Evolutionary conservation across 2,888 invertebrate genomes (phyloP), one percentile per base, ranked within the genome.

Genomic region (Empis stercorea): DNA sequence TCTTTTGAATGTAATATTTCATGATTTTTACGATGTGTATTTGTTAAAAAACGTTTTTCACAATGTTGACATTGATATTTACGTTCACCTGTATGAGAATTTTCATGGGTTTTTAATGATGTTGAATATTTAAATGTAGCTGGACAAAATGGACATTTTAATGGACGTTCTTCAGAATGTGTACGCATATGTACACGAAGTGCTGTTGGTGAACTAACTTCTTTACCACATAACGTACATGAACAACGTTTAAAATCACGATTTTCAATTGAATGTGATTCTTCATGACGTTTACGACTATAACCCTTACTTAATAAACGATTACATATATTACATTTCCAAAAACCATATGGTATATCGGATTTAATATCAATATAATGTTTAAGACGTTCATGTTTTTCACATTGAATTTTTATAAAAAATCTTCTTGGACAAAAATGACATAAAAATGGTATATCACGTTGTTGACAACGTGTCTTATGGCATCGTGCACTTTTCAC

Each of bases 1-100:
- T 40, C 23, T 9, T 40, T 40, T n/a, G 20, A 23, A 14, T 40
- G 40, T 10, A 40, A 23, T 14, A 40, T 20, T 40, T 40, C 40
- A 14, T 40, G 40, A 40, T 40, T 40, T 4, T 40, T 40, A 9
- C 40, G 40, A 40, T 40, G 40, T n/a, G 40, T 20, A 40, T 40
- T 40, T 40, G 20, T 20, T 14, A 40, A 7, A 40, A 40, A 40
- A 14, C 27, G 20, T 40, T 40, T 40, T 20, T 27, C 40, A 27
- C 40, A 40, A 40, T 40, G 17, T 9, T 20, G 40, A 14, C 40
- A 40, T 27, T 40, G 23, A 14, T 17, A 40, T 40, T 27, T 20
- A 20, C 40, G 20, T 40, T 23, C 20, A 27, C 40, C 40, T 9
- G 27, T 23, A 27, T 40, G 40, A 2, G 40, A 40, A 27, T 14